Conservation (phyloP, 2,797 vertebrate species). For the Denticeps clupeoides region DNA sequence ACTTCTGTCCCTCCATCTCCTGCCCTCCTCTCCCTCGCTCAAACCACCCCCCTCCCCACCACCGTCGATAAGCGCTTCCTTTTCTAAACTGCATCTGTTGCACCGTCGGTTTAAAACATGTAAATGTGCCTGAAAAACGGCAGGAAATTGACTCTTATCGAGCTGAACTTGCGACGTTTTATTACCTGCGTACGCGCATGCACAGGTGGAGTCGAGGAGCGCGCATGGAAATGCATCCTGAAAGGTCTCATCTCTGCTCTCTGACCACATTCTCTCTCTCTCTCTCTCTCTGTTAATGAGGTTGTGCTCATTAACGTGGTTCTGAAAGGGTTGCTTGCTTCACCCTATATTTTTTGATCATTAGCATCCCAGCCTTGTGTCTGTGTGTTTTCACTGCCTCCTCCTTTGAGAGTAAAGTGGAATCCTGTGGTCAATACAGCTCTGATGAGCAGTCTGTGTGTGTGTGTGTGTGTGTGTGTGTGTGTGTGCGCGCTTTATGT, state of each 20-base stretch:
- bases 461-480: not conserved
- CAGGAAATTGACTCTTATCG: too few species aligned
- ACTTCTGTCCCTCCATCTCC: conserved; percentile 9
- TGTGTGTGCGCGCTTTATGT: too few species aligned
- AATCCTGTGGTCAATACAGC: not conserved
- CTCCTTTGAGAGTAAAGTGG: not conserved
- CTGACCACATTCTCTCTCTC: not conserved
- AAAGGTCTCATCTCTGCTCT: not conserved
- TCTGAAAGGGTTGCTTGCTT: conserved; percentile 25
- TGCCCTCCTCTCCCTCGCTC: conserved; percentile 11
- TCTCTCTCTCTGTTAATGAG: conserved; percentile 16
- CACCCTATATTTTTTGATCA: conserved; percentile 22
- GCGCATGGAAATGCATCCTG: too few species aligned
- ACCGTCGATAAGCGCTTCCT: not conserved
- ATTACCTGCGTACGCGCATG: too few species aligned
- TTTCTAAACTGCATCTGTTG: too few species aligned
- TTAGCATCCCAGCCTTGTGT: conserved; percentile 13
- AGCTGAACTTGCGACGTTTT: too few species aligned
- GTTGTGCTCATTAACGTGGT: conserved; percentile 29
- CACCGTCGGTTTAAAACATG: too few species aligned
- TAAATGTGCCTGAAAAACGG: too few species aligned
- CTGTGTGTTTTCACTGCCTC: not conserved
- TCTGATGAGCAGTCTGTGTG: not conserved
- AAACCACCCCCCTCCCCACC: conserved; percentile 19
- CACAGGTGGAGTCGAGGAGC: too few species aligned